Base-by-base conservation (phyloP, 2,797 vertebrate genomes). In the Phataginus tetradactyla region DNA sequence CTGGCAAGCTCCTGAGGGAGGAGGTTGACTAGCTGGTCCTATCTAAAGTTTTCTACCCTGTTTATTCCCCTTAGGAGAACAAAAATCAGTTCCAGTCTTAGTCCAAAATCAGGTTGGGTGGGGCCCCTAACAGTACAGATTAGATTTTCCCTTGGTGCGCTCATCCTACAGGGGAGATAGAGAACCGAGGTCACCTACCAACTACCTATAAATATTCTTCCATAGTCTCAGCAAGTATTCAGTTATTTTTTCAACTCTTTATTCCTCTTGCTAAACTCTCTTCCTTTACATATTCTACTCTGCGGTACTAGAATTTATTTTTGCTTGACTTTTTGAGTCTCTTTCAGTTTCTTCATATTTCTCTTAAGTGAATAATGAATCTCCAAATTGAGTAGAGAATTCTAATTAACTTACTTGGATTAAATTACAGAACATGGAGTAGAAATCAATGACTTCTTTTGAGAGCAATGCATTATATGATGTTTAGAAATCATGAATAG, bases 401-500 rank as follows among this genome's bases (percentile, higher is more conserved):
- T 59, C 12, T 64, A 49, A 68, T 90, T 80, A 66, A 72, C 89
- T 90, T 85, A 81, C 80, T 95, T 95, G 45, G 12, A 89, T 53
- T 94, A 83, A 77, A 49, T 77, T 95, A 49, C 72, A 64, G 85
- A 94, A 85, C 27, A 75, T 86, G 64, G 5, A 11, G 72, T 91
- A 95, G n/a, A 96, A 90, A 91, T 83, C 32, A 63, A 34, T 95
- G 32, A 32, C 1, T 53, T 84, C 7, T 81, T 95, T 69, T 55
- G 87, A 86, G 77, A 55, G 18, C 64, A 87, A 34, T 63, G 61
- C 25, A 59, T 88, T 71, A 81, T 75, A 32, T 75, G 42, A 53
- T 71, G 37, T 91, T 86, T 85, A 86, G 66, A 94, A 97, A 79
- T 95, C 53, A 64, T 53, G 14, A 89, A 23, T 80, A 95, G 59